phyloP scores from a whole-genome alignment of 2,797 vertebrate species.

The Brachyalestes nurse region DNA sequence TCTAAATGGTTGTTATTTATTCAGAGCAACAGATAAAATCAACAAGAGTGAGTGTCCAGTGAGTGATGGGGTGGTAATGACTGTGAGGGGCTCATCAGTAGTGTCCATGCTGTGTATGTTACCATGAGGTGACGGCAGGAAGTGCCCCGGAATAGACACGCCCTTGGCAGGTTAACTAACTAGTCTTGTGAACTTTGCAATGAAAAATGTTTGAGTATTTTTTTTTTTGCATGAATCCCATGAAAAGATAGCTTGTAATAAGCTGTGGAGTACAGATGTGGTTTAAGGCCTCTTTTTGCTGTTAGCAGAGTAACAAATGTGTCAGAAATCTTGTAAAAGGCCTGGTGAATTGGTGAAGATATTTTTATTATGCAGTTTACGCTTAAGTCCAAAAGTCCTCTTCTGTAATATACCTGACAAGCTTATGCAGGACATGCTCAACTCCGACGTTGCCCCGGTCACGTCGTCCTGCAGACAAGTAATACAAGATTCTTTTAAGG shows the following conservation, averaged over 20 bases:
- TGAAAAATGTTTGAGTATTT: too few relatives aligned
- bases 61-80: neutral
- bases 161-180: too few relatives aligned
- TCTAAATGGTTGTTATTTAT: conserved; percentile 40
- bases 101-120: neutral
- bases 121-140: too few relatives aligned
- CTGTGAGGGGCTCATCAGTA: too few relatives aligned
- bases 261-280: too few relatives aligned
- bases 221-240: too few relatives aligned
- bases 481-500: conserved; percentile 16
- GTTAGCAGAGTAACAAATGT: too few relatives aligned
- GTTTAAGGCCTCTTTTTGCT: too few relatives aligned
- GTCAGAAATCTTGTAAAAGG: too few relatives aligned
- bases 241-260: neutral
- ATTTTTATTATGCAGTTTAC: too few relatives aligned
- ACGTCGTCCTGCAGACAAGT: conserved; percentile 72
- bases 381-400: neutral
- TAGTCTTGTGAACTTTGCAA: too few relatives aligned
- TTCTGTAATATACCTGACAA: conserved; percentile 77
- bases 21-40: neutral
- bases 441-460: conserved; percentile 74
- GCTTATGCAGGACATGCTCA: conserved; percentile 82
- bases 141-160: neutral
- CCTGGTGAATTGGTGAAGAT: too few relatives aligned
- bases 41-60: neutral